phyloP scores from a whole-genome alignment of 2,888 invertebrate species.

The Drosophila borealis region DNA sequence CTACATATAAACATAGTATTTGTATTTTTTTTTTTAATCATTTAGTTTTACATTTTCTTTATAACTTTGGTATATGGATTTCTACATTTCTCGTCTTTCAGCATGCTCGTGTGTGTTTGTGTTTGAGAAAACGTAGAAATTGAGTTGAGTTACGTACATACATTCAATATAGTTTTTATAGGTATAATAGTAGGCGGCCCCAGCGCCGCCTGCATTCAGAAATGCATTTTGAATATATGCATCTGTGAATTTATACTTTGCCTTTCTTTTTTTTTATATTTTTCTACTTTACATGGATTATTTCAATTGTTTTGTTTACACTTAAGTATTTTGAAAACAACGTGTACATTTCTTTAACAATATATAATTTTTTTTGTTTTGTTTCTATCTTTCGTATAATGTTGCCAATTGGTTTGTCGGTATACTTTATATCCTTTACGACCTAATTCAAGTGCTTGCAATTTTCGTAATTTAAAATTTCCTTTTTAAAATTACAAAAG shows the following conservation, averaged over 20 bases:
- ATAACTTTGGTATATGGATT: slow-evolving; percentile 83
- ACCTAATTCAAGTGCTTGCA: slow-evolving; percentile 64
- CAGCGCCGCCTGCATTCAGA: slow-evolving; percentile 37
- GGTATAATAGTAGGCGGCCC: slow-evolving; percentile 38
- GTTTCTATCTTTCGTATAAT: slow-evolving; percentile 26
- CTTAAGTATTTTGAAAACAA: slow-evolving; percentile 50
- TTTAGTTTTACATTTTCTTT: slow-evolving; percentile 54
- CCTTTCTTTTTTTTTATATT: slow-evolving; percentile 45
- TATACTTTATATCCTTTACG: slow-evolving; percentile 84
- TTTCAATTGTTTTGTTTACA: slow-evolving; percentile 47
- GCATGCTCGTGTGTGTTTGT: slow-evolving; percentile 23
- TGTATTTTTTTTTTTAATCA: slow-evolving; percentile 22
- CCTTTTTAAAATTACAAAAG: slow-evolving; percentile 26
- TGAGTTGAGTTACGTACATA: slow-evolving; percentile 76
- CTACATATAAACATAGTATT: slow-evolving; percentile 76
- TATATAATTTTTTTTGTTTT: slow-evolving; percentile 49
- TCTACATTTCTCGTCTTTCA: slow-evolving; percentile 66
- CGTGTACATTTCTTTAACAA: slow-evolving; percentile 63
- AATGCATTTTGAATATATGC: slow-evolving; percentile 42
- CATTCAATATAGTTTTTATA: slow-evolving; percentile 68
- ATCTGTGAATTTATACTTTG: slow-evolving; percentile 29
- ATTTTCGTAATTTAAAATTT: slow-evolving; percentile 42
- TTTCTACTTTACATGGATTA: slow-evolving; percentile 70
- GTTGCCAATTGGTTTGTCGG: slow-evolving; percentile 75
- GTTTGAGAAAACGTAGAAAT: slow-evolving; percentile 59